Percentiles rank a stretch among this genome's conserved stretches.
These are phyloP conservation scores for Oreochromis grahami DNA, from an alignment of 2,797 vertebrate species.

Conservation along the genomic window DNA sequence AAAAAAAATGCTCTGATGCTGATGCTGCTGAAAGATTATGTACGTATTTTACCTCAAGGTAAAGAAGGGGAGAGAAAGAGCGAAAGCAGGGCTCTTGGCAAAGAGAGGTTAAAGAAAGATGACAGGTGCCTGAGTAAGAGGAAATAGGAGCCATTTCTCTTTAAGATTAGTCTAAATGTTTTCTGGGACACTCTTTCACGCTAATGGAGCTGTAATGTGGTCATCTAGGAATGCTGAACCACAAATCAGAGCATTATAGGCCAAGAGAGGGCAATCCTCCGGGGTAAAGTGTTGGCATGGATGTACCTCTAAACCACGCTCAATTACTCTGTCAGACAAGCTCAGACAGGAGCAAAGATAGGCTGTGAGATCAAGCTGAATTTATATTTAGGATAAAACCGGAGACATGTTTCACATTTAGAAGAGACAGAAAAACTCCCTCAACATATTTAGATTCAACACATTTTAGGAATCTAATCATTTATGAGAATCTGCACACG, in stretches of 20 bases:
- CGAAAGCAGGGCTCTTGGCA: neutral
- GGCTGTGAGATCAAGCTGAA: neutral
- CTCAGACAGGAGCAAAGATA: neutral
- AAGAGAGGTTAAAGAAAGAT: neutral
- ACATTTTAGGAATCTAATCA: neutral
- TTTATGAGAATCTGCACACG: neutral
- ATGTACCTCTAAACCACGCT: neutral
- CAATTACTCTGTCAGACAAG: neutral
- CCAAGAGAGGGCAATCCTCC: neutral
- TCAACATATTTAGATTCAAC: neutral
- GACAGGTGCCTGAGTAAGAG: neutral
- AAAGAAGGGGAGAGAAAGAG: neutral
- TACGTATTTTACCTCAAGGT: neutral
- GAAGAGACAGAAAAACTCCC: neutral
- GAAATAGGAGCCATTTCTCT: neutral
- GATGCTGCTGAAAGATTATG: neutral
- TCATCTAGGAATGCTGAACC: constrained; percentile 1
- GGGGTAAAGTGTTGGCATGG: constrained; percentile 23
- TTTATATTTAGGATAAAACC: neutral
- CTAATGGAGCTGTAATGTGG: constrained; percentile 51
- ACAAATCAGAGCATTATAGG: neutral
- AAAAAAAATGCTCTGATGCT: neutral
- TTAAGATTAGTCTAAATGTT: neutral
- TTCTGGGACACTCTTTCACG: constrained; percentile 13
- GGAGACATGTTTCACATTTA: neutral